Percentiles rank a stretch among this genome's conserved stretches.
Conservation (phyloP, 2,888 invertebrate genomes). For the Cremastinae sp. region DNA sequence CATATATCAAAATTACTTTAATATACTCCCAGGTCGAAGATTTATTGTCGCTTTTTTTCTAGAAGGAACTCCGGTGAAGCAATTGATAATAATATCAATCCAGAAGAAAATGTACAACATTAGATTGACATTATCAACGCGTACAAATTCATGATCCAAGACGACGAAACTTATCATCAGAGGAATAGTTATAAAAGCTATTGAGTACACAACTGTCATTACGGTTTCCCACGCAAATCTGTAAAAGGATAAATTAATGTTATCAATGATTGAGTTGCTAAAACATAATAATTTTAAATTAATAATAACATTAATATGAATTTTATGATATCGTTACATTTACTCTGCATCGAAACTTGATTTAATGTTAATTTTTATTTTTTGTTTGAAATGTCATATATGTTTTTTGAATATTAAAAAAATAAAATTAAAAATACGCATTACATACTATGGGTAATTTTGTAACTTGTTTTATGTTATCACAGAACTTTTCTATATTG, state of each 20-base stretch:
- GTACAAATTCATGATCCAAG: slow-evolving; percentile 68
- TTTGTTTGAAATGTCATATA: too few relatives aligned
- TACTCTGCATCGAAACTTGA: too few relatives aligned
- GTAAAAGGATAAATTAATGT: slow-evolving; percentile 22
- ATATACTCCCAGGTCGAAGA: slow-evolving; percentile 67
- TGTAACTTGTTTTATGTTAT: too few relatives aligned
- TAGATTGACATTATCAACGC: slow-evolving; percentile 68
- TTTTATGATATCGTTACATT: too few relatives aligned
- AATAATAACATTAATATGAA: neutral
- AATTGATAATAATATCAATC: slow-evolving; percentile 72
- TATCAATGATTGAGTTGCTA: neutral
- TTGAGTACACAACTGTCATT: slow-evolving; percentile 70
- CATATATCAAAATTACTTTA: slow-evolving; percentile 65
- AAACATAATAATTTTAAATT: slow-evolving; percentile 16
- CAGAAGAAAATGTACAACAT: slow-evolving; percentile 73
- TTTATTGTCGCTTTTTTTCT: slow-evolving; percentile 61
- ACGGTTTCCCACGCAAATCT: slow-evolving; percentile 75
- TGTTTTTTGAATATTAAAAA: too few relatives aligned
- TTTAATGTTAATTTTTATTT: too few relatives aligned
- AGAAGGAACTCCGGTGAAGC: slow-evolving; percentile 70
- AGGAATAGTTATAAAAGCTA: slow-evolving; percentile 74
- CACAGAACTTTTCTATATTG: too few relatives aligned
- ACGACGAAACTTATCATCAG: slow-evolving; percentile 72
- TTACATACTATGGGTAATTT: too few relatives aligned
- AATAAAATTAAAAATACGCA: too few relatives aligned